Evolutionary conservation across 2,888 invertebrate species (phyloP), one percentile per base, ranked within the genome.

Genomic region (Polietes domitor): DNA sequence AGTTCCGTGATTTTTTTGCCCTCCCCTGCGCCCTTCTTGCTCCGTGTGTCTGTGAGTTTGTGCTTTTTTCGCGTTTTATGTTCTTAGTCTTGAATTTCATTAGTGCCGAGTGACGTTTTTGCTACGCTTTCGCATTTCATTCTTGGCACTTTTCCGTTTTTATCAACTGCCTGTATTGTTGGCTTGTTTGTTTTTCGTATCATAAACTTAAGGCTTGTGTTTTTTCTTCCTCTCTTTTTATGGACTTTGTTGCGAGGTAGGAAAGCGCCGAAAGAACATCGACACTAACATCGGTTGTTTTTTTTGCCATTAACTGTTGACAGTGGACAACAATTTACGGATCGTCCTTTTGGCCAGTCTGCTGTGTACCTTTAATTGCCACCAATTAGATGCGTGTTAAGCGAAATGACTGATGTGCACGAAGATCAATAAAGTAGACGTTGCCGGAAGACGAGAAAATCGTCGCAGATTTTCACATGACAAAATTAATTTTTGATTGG

Each of bases 11-110:
- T 41, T n/a, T 26, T 15, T n/a, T 47, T 58, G 12, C 26, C n/a
- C 15, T n/a, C 47, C n/a, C 19, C 70, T 24, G 15, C 17, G 6
- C 4, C 15, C 15, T 17, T 9, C 26, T 32, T 26, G 21, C 50
- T 10, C 26, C 28, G 15, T 2, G 47, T 47, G n/a, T 24, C 24
- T 68, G 17, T 32, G 63, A 9, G 37, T 41, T 10, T 65, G 24
- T 65, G 24, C 24, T 28, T 68, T 63, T 50, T 7, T 50, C 50
- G 17, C 61, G 26, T 77, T 77, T 77, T 63, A 43, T 61, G 10
- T 61, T 70, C 26, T 32, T 72, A 72, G 65, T 76, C 65, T 74
- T 76, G 53, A 68, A 79, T 73, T 79, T 73, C 76, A 79, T 83
- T 83, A 80, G 19, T 28, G 53, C 28, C 17, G 5, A 17, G 72